Evolutionary conservation across 1,140 invertebrate species (phyloP), one percentile per base, ranked within the genome.

Genomic region (Phocides pigmalion): DNA sequence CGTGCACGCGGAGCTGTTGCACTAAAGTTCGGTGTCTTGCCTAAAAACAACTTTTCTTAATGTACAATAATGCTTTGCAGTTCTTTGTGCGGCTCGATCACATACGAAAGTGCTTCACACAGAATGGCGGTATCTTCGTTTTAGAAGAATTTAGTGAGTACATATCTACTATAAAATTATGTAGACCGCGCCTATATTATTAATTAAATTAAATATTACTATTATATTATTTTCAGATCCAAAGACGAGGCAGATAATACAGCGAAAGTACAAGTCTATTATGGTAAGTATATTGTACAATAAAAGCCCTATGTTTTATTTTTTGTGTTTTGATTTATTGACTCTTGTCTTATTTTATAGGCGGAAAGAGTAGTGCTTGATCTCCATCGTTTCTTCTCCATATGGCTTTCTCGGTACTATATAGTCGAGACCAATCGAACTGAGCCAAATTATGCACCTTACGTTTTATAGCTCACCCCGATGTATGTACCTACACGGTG

Each of bases 71-170:
- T 92, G 89, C 86, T 88, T 97, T 98, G 82, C 95, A 99, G 98
- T 99, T 99, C 93, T 99, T 99, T 94, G 98, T 99, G 92, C 96
- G 98, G 90, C 95, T 99, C 93, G 97, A 98, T 93, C 98, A 99
- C 93, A 99, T 99, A 93, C 95, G 98, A 92, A 99, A 99, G 93
- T 99, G 98, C 94, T 99, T 99, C 93, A 99, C 98, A 62, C 97
- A 98, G 92, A 99, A 98, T 93, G 98, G 98, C 89, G 98, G 97
- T 88, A 97, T 99, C 89, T 99, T 99, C 94, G 96, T 99, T 87
- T 94, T 99, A 89, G 99, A 99, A 94, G 98, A 99, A 95, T 99
- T 96, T 93, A 98, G 98, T 99, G 95, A 98, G 97, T 96, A 47
- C 28, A 63, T 59, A 17, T 46, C 49, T 49, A 15, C 14, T 46